phyloP scores from a whole-genome alignment of 1,140 invertebrate species.

The Reticulitermes speratus region DNA sequence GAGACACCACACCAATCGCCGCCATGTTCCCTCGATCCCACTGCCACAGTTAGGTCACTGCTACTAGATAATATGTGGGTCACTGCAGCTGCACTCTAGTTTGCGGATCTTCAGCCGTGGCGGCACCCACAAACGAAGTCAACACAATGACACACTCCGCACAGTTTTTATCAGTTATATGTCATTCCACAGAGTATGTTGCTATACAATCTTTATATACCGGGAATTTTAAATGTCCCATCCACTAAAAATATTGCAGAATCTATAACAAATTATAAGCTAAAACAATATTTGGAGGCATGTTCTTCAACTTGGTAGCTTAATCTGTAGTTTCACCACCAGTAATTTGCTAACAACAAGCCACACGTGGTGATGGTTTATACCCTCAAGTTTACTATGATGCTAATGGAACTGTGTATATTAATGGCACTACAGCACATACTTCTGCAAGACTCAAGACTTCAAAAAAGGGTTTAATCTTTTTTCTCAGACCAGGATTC shows the following conservation, averaged over 20 bases:
- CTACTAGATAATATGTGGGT: too few relatives aligned
- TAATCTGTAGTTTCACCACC: too few relatives aligned
- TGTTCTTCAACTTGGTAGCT: too few relatives aligned
- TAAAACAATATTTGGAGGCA: too few relatives aligned
- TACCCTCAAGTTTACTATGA: not conserved
- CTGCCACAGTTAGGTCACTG: not conserved
- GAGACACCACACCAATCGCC: constrained; percentile 26
- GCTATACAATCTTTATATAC: not conserved
- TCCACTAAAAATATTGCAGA: too few relatives aligned
- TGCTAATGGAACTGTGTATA: not conserved
- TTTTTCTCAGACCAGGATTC: not conserved
- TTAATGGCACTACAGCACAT: not conserved
- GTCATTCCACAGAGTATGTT: not conserved
- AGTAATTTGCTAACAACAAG: too few relatives aligned
- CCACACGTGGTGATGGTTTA: too few relatives aligned
- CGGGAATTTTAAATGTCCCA: not conserved
- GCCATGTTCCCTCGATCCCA: constrained; percentile 15
- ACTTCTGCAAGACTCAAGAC: not conserved
- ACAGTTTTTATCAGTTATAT: not conserved
- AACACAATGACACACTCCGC: not conserved
- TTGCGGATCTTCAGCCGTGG: too few relatives aligned
- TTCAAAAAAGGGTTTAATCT: not conserved
- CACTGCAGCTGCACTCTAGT: not conserved
- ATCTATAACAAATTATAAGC: too few relatives aligned
- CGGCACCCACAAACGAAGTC: not conserved